Evolutionary conservation across 2,113 vertebrate genomes (phyloP), one percentile per base, ranked within the genome.

Genomic region (Apteryx owenii): DNA sequence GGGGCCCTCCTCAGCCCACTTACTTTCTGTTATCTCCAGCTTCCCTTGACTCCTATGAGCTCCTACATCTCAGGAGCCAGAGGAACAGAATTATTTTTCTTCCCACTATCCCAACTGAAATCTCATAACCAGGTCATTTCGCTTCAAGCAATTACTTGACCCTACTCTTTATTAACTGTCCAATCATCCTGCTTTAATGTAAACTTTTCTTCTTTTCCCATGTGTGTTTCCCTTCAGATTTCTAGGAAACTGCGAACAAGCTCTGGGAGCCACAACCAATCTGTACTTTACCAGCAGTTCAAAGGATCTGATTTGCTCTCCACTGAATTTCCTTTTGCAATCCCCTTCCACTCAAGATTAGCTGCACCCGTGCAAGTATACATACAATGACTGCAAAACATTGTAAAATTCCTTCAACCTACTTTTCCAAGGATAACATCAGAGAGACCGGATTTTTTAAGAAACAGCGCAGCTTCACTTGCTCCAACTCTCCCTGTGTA

Each of bases 381-480:
- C 23, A 68, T 19, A 48, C 29, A 71, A 90, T 14, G 48, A 50
- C 25, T 20, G 40, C 40, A 58, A 20, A 50, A 56, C 25, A 15
- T 68, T 36, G 60, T 3, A 26, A 20, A 38, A 50, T 9, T 46
- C 83, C 33, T 60, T 33, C n/a, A 40, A 95, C 98, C 38, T 97
- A 99, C 99, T 98, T 99, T 99, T 96, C 99, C 99, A 82, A 99
- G 95, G n/a, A 98, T 98, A 71, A 98, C 94, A 90, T 99, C 99
- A 54, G 99, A 98, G 16, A 99, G 98, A 17, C 99, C 99, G 1
- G 99, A 99, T 90, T 99, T 99, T 97, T 99, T 99, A 68, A 99
- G 98, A 86, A 99, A 99, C 73, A 99, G 97, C 0, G 99, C 99
- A 51, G 99, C 99, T 96, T 99, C 99, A 23, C 98, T 99, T 29